Base-by-base conservation (phyloP, 2,797 vertebrate genomes). In the Urocyon cinereoargenteus region DNA sequence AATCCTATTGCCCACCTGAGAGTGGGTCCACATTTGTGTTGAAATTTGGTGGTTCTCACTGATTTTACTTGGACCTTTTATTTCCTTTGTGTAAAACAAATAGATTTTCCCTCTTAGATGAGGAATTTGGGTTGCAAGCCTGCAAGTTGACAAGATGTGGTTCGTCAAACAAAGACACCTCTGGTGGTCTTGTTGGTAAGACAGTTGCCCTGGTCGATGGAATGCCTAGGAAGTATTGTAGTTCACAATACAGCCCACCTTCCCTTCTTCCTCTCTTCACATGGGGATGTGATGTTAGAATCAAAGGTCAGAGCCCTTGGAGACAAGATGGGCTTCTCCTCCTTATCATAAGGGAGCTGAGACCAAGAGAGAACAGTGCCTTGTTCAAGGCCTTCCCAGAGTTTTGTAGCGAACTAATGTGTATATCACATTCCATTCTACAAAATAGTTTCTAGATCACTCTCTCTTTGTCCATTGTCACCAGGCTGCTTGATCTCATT, bases 1-100 rank as follows among this genome's bases (percentile, higher is more conserved):
- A 21, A 79, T 81, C 31, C 82, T 70, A 6, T 31, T 19, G 15
- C 11, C 19, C 40, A 22, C 31, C 78, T 66, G 36, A 61, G n/a
- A 59, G 24, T 55, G 3, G 53, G 6, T 59, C 16, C 36, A n/a
- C 64, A 53, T 86, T 88, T 77, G 24, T 86, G 40, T 36, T 82
- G 88, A 57, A 86, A 66, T n/a, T 28, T 73, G 22, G 14, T 53
- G 22, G 34, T 59, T 91, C 45, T 36, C 19, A 26, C 66, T 82
- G 19, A 73, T 59, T 93, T 95, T 90, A 55, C 34, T 8, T 36
- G 75, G 64, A 88, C 24, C 31, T 13, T 88, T 85, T 75, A 70
- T 91, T 75, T 96, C 13, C 53, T 40, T 95, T 93, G 36, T 81
- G 40, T 85, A 77, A 94, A 85, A 73, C 18, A 57, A 24, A 24